phyloP scores from a whole-genome alignment of 2,113 vertebrate species.

The Rhinogobius similis region DNA sequence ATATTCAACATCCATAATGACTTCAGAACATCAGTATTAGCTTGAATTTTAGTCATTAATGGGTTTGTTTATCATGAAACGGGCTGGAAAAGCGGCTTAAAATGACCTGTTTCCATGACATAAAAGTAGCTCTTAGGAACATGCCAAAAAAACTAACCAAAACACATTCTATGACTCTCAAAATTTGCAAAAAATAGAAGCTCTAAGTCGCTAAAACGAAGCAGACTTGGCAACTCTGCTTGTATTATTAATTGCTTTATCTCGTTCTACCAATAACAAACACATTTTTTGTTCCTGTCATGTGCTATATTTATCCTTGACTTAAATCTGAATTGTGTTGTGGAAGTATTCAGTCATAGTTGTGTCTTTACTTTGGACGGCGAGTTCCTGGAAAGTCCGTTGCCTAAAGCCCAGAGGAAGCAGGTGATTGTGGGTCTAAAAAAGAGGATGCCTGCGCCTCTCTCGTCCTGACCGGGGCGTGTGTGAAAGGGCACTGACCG shows the following conservation, averaged over 20 bases:
- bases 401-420: slow-evolving; percentile 44
- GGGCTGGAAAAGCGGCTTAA: no score
- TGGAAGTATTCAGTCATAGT: background rate
- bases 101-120: no score
- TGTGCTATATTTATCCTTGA: background rate
- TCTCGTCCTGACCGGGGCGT: slow-evolving; percentile 30
- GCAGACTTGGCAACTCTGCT: no score
- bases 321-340: background rate
- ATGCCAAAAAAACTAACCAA: no score
- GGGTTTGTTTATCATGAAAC: no score
- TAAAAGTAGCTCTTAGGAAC: no score
- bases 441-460: slow-evolving; percentile 23
- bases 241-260: background rate
- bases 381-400: slow-evolving; percentile 56
- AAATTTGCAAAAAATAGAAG: no score
- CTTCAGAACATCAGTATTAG: no score
- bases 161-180: no score
- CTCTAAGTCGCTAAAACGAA: no score
- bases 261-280: background rate
- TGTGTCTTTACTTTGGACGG: background rate
- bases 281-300: background rate
- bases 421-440: slow-evolving; percentile 46
- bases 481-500: slow-evolving; percentile 44
- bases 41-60: no score
- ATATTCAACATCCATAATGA: no score